A percentile compares a stretch with the other conserved stretches of the same genome.
Evolutionary conservation across 1,140 invertebrate species (phyloP).

Genomic region (Sipha flava): DNA sequence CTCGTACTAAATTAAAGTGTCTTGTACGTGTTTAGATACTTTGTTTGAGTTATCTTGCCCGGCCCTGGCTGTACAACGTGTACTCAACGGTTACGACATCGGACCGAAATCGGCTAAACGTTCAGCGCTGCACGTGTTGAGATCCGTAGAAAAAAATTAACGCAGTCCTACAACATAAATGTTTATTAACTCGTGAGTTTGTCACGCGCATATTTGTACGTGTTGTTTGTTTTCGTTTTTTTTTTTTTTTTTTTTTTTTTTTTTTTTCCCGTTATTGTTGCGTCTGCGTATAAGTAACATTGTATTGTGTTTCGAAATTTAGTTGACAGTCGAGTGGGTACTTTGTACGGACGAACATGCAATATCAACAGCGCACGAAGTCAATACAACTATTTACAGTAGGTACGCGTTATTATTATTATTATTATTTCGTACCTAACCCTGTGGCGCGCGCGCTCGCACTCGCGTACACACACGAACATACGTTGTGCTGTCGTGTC

Average conservation of each 20-base stretch:
- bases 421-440: too few relatives aligned
- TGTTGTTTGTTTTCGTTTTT: neutral
- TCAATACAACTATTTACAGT: conserved; percentile 5
- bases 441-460: too few relatives aligned
- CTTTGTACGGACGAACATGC: neutral
- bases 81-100: too few relatives aligned
- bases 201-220: neutral
- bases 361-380: neutral
- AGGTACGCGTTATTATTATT: too few relatives aligned
- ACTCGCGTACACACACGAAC: too few relatives aligned
- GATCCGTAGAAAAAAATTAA: neutral
- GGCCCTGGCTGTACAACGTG: too few relatives aligned
- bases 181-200: neutral
- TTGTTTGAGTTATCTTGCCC: too few relatives aligned
- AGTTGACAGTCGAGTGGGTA: conserved; percentile 17
- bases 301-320: neutral
- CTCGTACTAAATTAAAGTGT: too few relatives aligned
- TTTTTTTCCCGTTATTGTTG: too few relatives aligned
- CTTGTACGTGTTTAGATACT: too few relatives aligned
- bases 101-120: too few relatives aligned
- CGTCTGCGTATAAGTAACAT: neutral
- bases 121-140: too few relatives aligned
- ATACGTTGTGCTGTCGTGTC: neutral
- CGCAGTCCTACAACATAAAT: neutral
- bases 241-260: neutral